Evolutionary conservation across 2,888 invertebrate species (phyloP).

Genomic region (Dicycla oo): DNA sequence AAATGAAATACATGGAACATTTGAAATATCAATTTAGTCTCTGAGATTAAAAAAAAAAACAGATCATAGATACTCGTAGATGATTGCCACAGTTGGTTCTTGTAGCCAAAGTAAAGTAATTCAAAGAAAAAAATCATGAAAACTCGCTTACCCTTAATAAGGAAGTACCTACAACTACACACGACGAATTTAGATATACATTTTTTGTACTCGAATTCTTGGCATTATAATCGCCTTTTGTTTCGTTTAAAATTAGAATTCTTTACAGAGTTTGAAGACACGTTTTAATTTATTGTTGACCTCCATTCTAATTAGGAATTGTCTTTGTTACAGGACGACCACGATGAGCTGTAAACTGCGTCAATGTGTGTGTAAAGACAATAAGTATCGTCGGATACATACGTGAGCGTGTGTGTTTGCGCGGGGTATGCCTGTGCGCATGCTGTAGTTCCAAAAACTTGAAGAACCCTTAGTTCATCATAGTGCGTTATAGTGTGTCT

Average conservation of each 20-base stretch:
- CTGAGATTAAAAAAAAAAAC: too few relatives aligned
- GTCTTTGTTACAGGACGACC: constrained; percentile 85
- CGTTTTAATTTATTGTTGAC: constrained; percentile 21
- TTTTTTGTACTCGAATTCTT: constrained; percentile 35
- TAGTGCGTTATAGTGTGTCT: constrained; percentile 65
- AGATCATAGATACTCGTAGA: too few relatives aligned
- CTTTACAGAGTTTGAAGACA: constrained; percentile 9
- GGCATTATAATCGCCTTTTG: constrained; percentile 21
- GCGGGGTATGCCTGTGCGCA: constrained; percentile 62
- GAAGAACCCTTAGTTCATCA: constrained; percentile 63
- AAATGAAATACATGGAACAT: too few relatives aligned
- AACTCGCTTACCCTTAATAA: not conserved
- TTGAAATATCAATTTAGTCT: too few relatives aligned
- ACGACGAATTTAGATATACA: constrained; percentile 1
- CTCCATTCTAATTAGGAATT: constrained; percentile 46
- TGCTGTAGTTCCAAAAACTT: constrained; percentile 59
- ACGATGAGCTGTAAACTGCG: constrained; percentile 86
- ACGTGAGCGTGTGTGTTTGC: constrained; percentile 66
- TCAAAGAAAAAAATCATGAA: not conserved
- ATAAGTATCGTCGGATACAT: constrained; percentile 77
- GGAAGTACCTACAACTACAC: not conserved
- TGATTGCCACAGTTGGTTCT: not conserved
- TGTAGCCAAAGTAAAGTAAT: not conserved
- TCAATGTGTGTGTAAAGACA: constrained; percentile 79
- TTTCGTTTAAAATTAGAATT: constrained; percentile 29